These are phyloP conservation scores for Sciurus carolinensis DNA, from an alignment of 2,797 vertebrate genomes.

Conservation along the genomic window DNA sequence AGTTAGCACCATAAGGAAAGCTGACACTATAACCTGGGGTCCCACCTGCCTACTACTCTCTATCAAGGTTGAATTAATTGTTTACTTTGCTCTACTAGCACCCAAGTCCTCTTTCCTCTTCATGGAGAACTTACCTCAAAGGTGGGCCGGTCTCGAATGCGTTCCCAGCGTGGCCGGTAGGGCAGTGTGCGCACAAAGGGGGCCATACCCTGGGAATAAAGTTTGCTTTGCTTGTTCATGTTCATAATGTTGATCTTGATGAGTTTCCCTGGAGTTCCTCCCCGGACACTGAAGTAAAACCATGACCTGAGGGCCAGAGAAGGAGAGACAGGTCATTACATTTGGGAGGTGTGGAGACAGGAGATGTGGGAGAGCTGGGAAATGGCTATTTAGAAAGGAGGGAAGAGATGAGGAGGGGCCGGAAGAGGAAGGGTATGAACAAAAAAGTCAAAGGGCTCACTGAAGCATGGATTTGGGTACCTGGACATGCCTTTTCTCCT, in stretches of 20 bases:
- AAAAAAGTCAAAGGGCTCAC: not conserved
- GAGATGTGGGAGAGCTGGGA: not conserved
- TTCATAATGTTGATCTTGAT: slow-evolving; percentile 98
- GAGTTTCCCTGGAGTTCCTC: slow-evolving; percentile 93
- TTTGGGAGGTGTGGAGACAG: not conserved
- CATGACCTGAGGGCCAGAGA: slow-evolving; percentile 92
- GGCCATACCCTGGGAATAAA: slow-evolving; percentile 98
- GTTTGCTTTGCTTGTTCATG: slow-evolving; percentile 99
- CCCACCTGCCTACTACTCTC: not conserved
- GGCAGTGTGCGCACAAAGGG: slow-evolving; percentile 96
- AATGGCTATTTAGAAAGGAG: not conserved
- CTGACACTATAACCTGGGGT: not conserved
- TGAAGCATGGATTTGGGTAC: not conserved
- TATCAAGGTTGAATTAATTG: fast-evolving
- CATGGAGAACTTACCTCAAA: slow-evolving; percentile 90
- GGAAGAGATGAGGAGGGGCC: not conserved
- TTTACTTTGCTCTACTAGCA: not conserved
- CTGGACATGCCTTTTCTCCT: not conserved
- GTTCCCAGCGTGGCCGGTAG: slow-evolving; percentile 95
- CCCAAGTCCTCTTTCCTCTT: not conserved
- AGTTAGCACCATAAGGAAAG: not conserved
- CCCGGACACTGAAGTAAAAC: slow-evolving; percentile 97
- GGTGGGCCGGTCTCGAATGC: slow-evolving; percentile 94
- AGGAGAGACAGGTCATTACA: not conserved
- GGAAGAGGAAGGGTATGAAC: not conserved